Evolutionary conservation across 2,888 invertebrate genomes (phyloP).

Genomic region (Drosophila neotestacea): DNA sequence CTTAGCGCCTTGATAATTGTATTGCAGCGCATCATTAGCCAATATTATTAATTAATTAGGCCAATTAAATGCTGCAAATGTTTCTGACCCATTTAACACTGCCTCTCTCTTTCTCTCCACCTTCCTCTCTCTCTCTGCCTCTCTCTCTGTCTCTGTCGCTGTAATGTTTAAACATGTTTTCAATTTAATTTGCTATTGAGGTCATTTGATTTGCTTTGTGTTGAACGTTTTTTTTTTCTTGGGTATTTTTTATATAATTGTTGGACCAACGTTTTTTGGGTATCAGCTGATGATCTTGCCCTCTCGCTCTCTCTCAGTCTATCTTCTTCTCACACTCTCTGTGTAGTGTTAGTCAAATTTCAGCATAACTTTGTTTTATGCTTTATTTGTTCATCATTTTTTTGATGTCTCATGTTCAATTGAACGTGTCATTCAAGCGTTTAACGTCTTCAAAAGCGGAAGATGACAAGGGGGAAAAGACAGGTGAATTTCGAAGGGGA

Average conservation of each 20-base stretch:
- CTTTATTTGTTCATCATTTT: constrained; percentile 49
- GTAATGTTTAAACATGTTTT: constrained; percentile 61
- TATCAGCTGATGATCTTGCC: constrained; percentile 40
- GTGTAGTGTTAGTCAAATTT: constrained; percentile 36
- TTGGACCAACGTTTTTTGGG: constrained; percentile 35
- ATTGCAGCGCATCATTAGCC: constrained; percentile 25
- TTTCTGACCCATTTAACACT: constrained; percentile 42
- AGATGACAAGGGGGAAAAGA: neutral
- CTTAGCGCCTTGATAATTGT: constrained; percentile 45
- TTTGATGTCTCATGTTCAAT: constrained; percentile 69
- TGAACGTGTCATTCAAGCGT: constrained; percentile 77
- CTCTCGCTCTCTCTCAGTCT: neutral
- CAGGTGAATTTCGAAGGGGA: too few species aligned
- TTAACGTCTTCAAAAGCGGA: constrained; percentile 56
- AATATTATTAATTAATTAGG: constrained; percentile 34
- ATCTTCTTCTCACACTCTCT: neutral
- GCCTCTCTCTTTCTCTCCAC: neutral
- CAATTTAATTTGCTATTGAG: constrained; percentile 76
- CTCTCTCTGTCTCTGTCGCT: constrained; percentile 19
- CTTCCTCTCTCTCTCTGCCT: neutral
- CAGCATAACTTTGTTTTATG: constrained; percentile 33
- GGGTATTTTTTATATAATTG: constrained; percentile 59
- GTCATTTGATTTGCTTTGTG: constrained; percentile 69
- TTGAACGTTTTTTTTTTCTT: constrained; percentile 40
- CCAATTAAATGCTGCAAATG: constrained; percentile 32